Evolutionary conservation across 2,797 vertebrate genomes (phyloP).

Genomic region (Fistularia tabacaria): DNA sequence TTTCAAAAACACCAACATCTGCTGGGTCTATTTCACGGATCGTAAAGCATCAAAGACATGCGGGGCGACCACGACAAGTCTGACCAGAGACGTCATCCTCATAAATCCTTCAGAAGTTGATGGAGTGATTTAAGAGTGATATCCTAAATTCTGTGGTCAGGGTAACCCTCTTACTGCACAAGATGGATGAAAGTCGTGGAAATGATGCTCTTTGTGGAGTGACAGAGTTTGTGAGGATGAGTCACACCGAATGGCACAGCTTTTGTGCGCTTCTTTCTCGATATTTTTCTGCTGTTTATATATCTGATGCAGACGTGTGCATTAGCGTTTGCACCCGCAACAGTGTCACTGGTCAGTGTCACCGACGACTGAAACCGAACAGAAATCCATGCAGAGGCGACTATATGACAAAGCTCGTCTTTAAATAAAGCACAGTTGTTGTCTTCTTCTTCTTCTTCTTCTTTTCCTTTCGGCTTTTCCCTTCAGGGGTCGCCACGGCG

Average conservation of each 20-base stretch:
- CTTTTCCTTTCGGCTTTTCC: too few relatives aligned
- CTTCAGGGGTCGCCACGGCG: too few relatives aligned
- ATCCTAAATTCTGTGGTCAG: slow-evolving; percentile 24
- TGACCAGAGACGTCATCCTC: slow-evolving; percentile 32
- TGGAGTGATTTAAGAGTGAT: slow-evolving; percentile 31
- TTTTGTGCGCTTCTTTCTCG: not conserved
- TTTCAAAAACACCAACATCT: slow-evolving; percentile 36
- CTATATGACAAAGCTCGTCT: too few relatives aligned
- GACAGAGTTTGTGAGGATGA: slow-evolving; percentile 21
- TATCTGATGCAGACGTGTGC: too few relatives aligned
- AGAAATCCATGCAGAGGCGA: too few relatives aligned
- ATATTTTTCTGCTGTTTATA: too few relatives aligned
- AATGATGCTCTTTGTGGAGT: slow-evolving; percentile 23
- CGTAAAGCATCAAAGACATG: slow-evolving; percentile 54
- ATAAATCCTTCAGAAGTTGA: slow-evolving; percentile 46
- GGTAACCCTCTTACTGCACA: slow-evolving; percentile 13
- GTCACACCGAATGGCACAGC: not conserved
- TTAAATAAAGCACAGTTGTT: too few relatives aligned
- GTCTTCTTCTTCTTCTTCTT: too few relatives aligned
- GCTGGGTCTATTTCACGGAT: slow-evolving; percentile 59
- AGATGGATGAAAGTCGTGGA: slow-evolving; percentile 36
- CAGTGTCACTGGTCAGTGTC: too few relatives aligned
- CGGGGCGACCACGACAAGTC: slow-evolving; percentile 39
- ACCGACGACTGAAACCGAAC: too few relatives aligned
- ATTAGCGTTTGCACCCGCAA: too few relatives aligned